These are phyloP conservation scores for Thripadectes ignobilis DNA, from an alignment of 2,797 vertebrate species.

Conservation along the genomic window DNA sequence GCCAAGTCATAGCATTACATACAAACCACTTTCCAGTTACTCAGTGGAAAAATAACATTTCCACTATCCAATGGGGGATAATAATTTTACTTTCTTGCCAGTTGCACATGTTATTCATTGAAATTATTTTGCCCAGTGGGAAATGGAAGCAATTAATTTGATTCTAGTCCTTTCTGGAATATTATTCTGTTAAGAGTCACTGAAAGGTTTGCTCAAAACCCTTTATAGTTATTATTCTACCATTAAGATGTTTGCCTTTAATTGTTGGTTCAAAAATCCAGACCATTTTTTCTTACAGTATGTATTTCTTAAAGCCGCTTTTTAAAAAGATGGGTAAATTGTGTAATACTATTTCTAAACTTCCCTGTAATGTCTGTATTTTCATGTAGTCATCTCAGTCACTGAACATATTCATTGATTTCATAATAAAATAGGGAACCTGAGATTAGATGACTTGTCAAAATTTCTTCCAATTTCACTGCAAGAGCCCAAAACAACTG, in stretches of 20 bases:
- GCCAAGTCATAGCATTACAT: slow-evolving; percentile 13
- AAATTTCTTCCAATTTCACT: not conserved
- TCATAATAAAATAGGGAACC: not conserved
- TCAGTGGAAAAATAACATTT: not conserved
- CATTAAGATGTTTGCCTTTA: not conserved
- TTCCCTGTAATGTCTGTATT: not conserved
- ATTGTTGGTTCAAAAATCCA: not conserved
- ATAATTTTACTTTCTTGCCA: not conserved
- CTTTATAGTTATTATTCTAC: not conserved
- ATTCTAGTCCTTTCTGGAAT: slow-evolving; percentile 7
- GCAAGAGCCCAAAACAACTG: not conserved
- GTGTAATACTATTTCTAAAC: slow-evolving; percentile 26
- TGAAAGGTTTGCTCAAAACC: not conserved
- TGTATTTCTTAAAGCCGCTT: not conserved
- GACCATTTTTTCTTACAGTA: not conserved
- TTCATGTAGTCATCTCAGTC: not conserved
- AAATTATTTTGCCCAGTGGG: slow-evolving; percentile 1
- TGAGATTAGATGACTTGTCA: not conserved
- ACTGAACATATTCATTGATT: not conserved
- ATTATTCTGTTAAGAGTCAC: not conserved
- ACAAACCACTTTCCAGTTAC: slow-evolving; percentile 19
- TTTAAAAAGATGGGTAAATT: not conserved
- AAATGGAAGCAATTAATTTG: slow-evolving; percentile 3
- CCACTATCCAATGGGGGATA: not conserved
- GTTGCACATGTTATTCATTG: slow-evolving; percentile 7